phyloP scores from a whole-genome alignment of 2,797 vertebrate genomes.

The Epinephelus coioides region DNA sequence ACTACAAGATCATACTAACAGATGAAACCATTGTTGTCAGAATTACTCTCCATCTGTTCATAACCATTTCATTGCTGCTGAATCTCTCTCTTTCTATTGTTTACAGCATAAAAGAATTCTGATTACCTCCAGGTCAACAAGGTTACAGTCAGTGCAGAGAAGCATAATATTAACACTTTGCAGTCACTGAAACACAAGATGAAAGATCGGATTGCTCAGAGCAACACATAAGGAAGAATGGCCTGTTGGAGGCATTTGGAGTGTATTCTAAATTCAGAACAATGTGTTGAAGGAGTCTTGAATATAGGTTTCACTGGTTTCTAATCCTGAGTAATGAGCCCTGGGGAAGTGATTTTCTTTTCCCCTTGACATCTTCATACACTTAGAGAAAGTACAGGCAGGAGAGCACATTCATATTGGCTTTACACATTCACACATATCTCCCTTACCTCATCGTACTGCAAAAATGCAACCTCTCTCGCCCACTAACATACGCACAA shows the following conservation, averaged over 20 bases:
- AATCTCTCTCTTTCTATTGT: constrained; percentile 27
- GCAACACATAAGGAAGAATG: constrained; percentile 8
- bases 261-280: constrained; percentile 54
- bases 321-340: constrained; percentile 58
- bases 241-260: constrained; percentile 14
- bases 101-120: constrained; percentile 21
- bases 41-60: constrained; percentile 6
- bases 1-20: not conserved
- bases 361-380: constrained; percentile 41
- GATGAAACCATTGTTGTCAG: constrained; percentile 13
- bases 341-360: constrained; percentile 34
- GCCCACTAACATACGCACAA: constrained; percentile 19
- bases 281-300: constrained; percentile 11
- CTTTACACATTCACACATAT: constrained; percentile 47
- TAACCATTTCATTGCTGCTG: constrained; percentile 14
- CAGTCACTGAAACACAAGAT: not conserved
- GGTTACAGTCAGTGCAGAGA: constrained; percentile 30
- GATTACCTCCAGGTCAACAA: constrained; percentile 43
- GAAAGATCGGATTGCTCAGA: constrained; percentile 4
- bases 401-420: constrained; percentile 27
- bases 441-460: constrained; percentile 26
- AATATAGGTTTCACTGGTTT: constrained; percentile 22
- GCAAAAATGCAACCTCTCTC: constrained; percentile 14
- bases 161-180: not conserved
- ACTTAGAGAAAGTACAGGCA: constrained; percentile 32